Evolutionary conservation across 1,140 invertebrate species (phyloP), one percentile per base, ranked within the genome.

Genomic region (Trachelipus rathkii): DNA sequence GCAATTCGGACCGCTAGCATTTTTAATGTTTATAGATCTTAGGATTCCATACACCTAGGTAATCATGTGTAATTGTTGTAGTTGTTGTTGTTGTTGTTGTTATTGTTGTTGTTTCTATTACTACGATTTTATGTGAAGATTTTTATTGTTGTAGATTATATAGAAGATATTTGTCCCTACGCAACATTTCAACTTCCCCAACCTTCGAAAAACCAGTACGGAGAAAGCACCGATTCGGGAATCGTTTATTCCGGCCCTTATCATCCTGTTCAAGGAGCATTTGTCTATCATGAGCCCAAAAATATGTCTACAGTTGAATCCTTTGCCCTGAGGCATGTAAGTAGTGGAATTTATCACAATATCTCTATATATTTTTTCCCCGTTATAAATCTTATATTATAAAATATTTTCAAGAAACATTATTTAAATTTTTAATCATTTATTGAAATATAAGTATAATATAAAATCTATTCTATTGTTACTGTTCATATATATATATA

Each of bases 121-220:
- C 6, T 33, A n/a, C n/a, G n/a, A n/a, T 33, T 33, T 33, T 33
- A 33, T 6, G 33, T 33, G 33, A 33, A 33, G 33, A 33, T 33
- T 33, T 6, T 60, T 72, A 74, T 72, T 78, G 45, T 83, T 82
- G 24, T 86, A 91, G 93, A 94, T 84, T 94, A 94, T 84, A 93
- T 93, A 79, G 93, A 95, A 86, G 93, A 95, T 84, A 93, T 94
- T 78, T 95, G 93, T 84, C 93, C 93, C 1, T 95, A 95, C 85
- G 93, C 93, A 60, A 95, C 93, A 44, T 95, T 95, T 85, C 93
- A 95, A 84, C 86, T 95, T 79, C 92, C 92, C 71, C 93, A 75
- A 21, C 73, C 77, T 67, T 73, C 77, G 44, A 77, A 81, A 72
- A 78, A 72, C 50, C 79, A 75, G 15, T 81, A 81, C 33, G 79